phyloP scores from a whole-genome alignment of 1,140 invertebrate genomes.

The Cylas formicarius region DNA sequence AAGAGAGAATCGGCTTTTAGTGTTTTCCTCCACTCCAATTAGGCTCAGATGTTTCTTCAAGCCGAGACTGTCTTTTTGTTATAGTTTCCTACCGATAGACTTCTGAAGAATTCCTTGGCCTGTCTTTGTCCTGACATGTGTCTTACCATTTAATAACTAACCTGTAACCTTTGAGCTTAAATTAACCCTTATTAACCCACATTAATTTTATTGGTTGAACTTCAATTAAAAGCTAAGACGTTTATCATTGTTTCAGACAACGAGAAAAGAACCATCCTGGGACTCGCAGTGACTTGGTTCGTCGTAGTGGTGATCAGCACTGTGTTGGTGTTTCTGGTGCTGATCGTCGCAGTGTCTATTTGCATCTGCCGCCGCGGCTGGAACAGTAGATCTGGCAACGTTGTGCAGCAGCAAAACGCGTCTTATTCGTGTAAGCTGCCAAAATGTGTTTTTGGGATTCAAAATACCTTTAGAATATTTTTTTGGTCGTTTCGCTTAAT shows the following conservation, averaged over 20 bases:
- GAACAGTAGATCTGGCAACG: slow-evolving; percentile 46
- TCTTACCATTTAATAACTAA: background rate
- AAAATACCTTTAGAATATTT: too few relatives aligned
- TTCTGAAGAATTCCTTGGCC: too few relatives aligned
- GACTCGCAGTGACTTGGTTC: slow-evolving; percentile 68
- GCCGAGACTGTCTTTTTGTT: too few relatives aligned
- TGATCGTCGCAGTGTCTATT: slow-evolving; percentile 58
- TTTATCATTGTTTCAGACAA: slow-evolving; percentile 50
- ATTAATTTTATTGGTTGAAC: background rate
- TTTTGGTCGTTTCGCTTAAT: too few relatives aligned
- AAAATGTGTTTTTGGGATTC: background rate
- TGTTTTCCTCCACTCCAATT: too few relatives aligned
- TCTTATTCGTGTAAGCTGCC: slow-evolving; percentile 45
- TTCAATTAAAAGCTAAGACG: background rate
- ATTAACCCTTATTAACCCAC: background rate
- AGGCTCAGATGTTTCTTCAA: too few relatives aligned
- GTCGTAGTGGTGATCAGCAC: slow-evolving; percentile 60
- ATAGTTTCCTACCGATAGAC: too few relatives aligned
- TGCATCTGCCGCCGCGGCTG: slow-evolving; percentile 65
- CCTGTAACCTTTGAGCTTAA: background rate
- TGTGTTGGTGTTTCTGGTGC: slow-evolving; percentile 57
- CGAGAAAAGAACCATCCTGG: slow-evolving; percentile 63
- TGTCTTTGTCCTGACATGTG: too few relatives aligned
- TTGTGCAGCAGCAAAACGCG: slow-evolving; percentile 45
- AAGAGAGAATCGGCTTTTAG: too few relatives aligned